Evolutionary conservation across 2,888 invertebrate genomes (phyloP).

Genomic region (Nomada ferruginata): DNA sequence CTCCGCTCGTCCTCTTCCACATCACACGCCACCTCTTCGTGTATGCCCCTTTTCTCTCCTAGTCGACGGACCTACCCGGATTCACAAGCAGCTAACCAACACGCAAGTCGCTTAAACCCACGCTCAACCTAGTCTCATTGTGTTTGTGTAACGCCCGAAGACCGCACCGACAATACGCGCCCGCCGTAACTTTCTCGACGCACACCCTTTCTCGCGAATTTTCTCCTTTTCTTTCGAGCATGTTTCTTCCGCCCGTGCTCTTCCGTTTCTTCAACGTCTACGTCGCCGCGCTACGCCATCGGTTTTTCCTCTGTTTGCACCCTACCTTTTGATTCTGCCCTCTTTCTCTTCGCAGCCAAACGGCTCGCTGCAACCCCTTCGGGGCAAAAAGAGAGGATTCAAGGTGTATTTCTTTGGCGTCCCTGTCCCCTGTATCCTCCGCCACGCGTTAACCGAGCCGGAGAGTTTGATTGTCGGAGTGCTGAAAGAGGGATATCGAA

Average conservation of each 20-base stretch:
- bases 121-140: slow-evolving; percentile 76
- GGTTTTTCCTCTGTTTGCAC: slow-evolving; percentile 40
- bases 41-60: slow-evolving; percentile 59
- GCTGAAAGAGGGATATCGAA: slow-evolving; percentile 16
- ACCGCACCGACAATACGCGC: slow-evolving; percentile 73
- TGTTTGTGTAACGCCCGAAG: slow-evolving; percentile 76
- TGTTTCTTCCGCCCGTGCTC: slow-evolving; percentile 7
- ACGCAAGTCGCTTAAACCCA: slow-evolving; percentile 78
- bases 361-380: slow-evolving; percentile 3
- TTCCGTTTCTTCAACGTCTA: slow-evolving; percentile 1
- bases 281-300: slow-evolving; percentile 10
- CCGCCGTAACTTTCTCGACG: slow-evolving; percentile 72
- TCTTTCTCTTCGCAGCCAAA: slow-evolving; percentile 18
- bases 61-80: slow-evolving; percentile 66
- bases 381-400: not conserved
- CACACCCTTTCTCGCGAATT: slow-evolving; percentile 39
- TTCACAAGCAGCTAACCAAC: slow-evolving; percentile 78
- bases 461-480: slow-evolving; percentile 29
- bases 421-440: not conserved
- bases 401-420: slow-evolving; percentile 13
- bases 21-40: slow-evolving; percentile 60
- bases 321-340: slow-evolving; percentile 30
- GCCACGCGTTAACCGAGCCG: slow-evolving; percentile 23
- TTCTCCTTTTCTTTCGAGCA: slow-evolving; percentile 37
- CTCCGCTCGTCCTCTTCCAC: slow-evolving; percentile 52